Evolutionary conservation across 2,888 invertebrate species (phyloP), one percentile per base, ranked within the genome.

Genomic region (Aspidapion aeneum): DNA sequence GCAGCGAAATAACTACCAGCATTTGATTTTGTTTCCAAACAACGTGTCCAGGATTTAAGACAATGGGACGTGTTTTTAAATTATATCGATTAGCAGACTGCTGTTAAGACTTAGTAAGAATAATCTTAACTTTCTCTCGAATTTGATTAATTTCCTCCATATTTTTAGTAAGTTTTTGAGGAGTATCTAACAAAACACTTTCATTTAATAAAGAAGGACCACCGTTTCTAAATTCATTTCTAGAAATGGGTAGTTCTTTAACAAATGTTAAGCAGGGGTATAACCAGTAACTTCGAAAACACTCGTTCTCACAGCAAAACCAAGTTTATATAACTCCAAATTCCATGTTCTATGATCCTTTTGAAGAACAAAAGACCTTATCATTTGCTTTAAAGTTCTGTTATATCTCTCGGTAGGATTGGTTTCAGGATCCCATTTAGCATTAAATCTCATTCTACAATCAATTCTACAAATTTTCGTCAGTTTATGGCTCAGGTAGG

Each of bases 401-500:
- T 77, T 77, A 0, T 72, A 69, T 0, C 74, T 62, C 62, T 77
- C 76, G 0, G 74, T 72, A 0, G 75, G 74, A 57, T 77, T 75
- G 1, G 70, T 66, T 60, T 74, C 74, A 0, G 75, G 75, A 21
- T 73, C 67, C 58, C 77, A 76, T 7, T 63, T 20, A 0, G 72
- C 67, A 50, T 69, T 74, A 57, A 58, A 67, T 1, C 55, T 52
- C 3, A 72, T 62, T 19, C 58, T 63, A 1, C 65, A 55, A 7
- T 69, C 62, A 55, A 69, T 72, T 12, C 48, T 1, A 52, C 18
- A 55, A 66, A 72, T 21, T 2, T 59, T 48, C 18, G 22, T 48
- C 20, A 66, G 64, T 22, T 56, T 49, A 21, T 49, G 21, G 48
- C 54, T 35, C 17, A 51, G 17, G 22, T 59, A 65, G 55, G 71